Base-by-base conservation (phyloP, 30 jellyfish, hydroid and myxozoan genomes). In the Turritopsis dohrnii region DNA sequence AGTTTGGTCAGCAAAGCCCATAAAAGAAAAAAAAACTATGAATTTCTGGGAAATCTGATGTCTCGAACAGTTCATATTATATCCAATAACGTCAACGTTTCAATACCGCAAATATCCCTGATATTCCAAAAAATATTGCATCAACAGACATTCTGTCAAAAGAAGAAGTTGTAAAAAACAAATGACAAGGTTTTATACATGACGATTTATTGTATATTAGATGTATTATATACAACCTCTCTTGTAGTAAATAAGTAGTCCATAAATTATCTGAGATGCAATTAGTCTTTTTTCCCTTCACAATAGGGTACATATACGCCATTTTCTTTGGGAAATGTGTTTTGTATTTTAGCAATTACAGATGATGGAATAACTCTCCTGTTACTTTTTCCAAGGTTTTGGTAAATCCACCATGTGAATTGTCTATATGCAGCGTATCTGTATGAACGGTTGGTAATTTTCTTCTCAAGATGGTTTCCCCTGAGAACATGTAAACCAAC, bases 1-100 rank as follows among this genome's bases (percentile, higher is more conserved):
- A n/a, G 29, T n/a, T 66, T 66, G 76, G 76, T 17, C 76, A 3
- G 76, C 76, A 21, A 66, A 66, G 76, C 77, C 77, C 30, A 69
- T 69, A 8, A 69, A 69, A 69, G 77, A 69, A 69, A 69, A 69
- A 69, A 69, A n/a, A 27, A 69, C 23, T n/a, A 69, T 0, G 22
- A 69, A 69, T 69, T 27, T 69, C 19, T 9, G 77, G 77, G 60
- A 41, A 41, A 41, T 41, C 60, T n/a, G n/a, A n/a, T n/a, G n/a
- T n/a, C n/a, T n/a, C n/a, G n/a, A n/a, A n/a, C n/a, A n/a, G n/a
- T n/a, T n/a, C n/a, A n/a, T n/a, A n/a, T n/a, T n/a, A n/a, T n/a
- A n/a, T n/a, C n/a, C n/a, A n/a, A n/a, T n/a, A n/a, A n/a, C n/a
- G n/a, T n/a, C n/a, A n/a, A n/a, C n/a, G n/a, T n/a, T n/a, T n/a